These are phyloP conservation scores for Turritopsis rubra DNA, from an alignment of 30 jellyfish, hydroid and myxozoan genomes.

Conservation along the genomic window DNA sequence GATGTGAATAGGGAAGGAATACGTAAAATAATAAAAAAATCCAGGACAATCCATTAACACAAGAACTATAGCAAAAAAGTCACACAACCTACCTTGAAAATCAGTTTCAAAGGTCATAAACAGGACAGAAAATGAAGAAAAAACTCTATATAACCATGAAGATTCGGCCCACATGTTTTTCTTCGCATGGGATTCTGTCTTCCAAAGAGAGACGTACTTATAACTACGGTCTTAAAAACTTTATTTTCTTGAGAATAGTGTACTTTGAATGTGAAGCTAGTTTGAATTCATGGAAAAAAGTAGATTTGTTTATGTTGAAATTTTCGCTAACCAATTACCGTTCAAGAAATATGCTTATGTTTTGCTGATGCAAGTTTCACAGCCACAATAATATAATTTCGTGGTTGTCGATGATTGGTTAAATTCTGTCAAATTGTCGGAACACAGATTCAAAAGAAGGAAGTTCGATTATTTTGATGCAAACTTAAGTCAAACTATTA, in stretches of 20 bases:
- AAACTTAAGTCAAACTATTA: too few relatives aligned
- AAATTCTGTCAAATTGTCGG: not conserved
- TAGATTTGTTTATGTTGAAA: not conserved
- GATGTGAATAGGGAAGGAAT: too few relatives aligned
- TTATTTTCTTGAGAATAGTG: not conserved
- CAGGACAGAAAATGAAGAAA: conserved; percentile 70
- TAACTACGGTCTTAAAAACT: too few relatives aligned
- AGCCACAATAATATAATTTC: conserved; percentile 13
- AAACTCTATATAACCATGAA: conserved; percentile 61
- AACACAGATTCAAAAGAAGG: not conserved
- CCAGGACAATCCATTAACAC: not conserved
- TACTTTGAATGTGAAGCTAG: not conserved
- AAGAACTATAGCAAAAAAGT: not conserved
- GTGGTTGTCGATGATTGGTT: conserved; percentile 28
- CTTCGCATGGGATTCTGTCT: not conserved
- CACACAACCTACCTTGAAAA: conserved; percentile 39
- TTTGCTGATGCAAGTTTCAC: not conserved
- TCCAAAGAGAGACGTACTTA: not conserved
- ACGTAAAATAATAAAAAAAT: too few relatives aligned
- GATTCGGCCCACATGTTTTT: conserved; percentile 71
- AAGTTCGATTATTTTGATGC: not conserved
- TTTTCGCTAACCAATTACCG: not conserved
- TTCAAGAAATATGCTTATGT: not conserved
- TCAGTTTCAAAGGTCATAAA: conserved; percentile 78
- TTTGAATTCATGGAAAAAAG: not conserved